phyloP scores from a whole-genome alignment of 1,140 invertebrate species.

The Theocolax elegans region DNA sequence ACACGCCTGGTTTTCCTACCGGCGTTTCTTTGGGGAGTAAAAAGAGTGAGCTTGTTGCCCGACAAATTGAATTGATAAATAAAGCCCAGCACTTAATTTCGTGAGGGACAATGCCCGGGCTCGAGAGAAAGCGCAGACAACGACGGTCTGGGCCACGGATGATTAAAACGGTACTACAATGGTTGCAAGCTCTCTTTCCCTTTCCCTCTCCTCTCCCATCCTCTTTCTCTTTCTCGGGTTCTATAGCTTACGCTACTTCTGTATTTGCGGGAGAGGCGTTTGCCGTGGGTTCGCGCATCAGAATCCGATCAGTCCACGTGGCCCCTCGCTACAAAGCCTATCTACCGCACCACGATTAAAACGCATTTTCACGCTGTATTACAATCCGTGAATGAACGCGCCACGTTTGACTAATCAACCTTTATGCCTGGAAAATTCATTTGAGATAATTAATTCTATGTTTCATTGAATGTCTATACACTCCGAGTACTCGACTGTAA shows the following conservation, averaged over 20 bases:
- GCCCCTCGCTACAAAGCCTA: slow-evolving; percentile 46
- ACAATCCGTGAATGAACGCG: neutral
- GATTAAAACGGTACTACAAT: slow-evolving; percentile 53
- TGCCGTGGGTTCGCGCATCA: neutral
- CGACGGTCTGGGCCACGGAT: slow-evolving; percentile 38
- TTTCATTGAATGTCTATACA: too few species aligned
- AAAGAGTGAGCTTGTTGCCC: neutral
- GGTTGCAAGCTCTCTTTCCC: slow-evolving; percentile 21
- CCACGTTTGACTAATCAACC: slow-evolving; percentile 6
- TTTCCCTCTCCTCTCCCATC: too few species aligned
- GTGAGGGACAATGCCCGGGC: slow-evolving; percentile 32
- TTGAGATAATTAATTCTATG: neutral
- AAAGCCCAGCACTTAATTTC: slow-evolving; percentile 42
- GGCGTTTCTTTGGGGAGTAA: too few species aligned
- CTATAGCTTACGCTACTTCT: slow-evolving; percentile 34
- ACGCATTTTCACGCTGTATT: slow-evolving; percentile 33
- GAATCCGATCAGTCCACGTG: too few species aligned
- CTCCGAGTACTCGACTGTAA: too few species aligned
- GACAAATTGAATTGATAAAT: slow-evolving; percentile 46
- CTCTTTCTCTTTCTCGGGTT: too few species aligned
- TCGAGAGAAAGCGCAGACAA: slow-evolving; percentile 22
- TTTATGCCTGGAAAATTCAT: neutral
- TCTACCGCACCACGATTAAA: slow-evolving; percentile 44
- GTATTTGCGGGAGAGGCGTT: slow-evolving; percentile 43
- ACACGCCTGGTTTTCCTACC: too few species aligned